Evolutionary conservation across 2,888 invertebrate genomes (phyloP), one percentile per base, ranked within the genome.

Genomic region (Sphinx pinastri): DNA sequence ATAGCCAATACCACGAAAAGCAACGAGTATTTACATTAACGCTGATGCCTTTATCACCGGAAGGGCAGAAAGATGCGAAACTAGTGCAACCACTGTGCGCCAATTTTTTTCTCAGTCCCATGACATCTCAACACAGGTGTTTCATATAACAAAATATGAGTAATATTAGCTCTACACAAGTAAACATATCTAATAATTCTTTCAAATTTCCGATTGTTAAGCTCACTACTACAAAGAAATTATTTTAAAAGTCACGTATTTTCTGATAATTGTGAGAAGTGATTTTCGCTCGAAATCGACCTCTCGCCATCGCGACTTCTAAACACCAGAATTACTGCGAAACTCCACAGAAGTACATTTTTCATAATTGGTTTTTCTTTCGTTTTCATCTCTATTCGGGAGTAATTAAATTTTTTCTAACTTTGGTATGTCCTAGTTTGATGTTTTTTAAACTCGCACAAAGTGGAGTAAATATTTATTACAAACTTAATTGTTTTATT

Each of bases 321-420:
- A 63, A 63, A 63, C 63, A 63, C 47, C 16, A 47, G 49, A 19
- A 47, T 47, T 49, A 63, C 63, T 49, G 19, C 47, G 25, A 63
- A 63, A 63, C 63, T 63, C 19, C 63, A 49, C 63, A 63, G 63
- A 63, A 63, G 63, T 63, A 63, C 19, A 11, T 63, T 60, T 49
- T 47, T 63, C 49, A 7, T 63, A 63, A 63, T 63, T 63, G 63
- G 49, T 6, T 63, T 63, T 63, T 57, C 45, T 63, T 63, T 63
- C 63, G 55, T 49, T 63, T 63, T 49, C 25, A 49, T 63, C 49
- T 63, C 49, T 19, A 63, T 63, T 63, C 19, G 63, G 19, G 63
- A 63, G 49, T 49, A 63, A 63, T 63, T 49, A 49, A 49, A 49
- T 13, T 63, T 47, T 60, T 16, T 19, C 25, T 11, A 16, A 47